Evolutionary conservation across 2,113 vertebrate species (phyloP).

Genomic region (Emberiza fucata): DNA sequence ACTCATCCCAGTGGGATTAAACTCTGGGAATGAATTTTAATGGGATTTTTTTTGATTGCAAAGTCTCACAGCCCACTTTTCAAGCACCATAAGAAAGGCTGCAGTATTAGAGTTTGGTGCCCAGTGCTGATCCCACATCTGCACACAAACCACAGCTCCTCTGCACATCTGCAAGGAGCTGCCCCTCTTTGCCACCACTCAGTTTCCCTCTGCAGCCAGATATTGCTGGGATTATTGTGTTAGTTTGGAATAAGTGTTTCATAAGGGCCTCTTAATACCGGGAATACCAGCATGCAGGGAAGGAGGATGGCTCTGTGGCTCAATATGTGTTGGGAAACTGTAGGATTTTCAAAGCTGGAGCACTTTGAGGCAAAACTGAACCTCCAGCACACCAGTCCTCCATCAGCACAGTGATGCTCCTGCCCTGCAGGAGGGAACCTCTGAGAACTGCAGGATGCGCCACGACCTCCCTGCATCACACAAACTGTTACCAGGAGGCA

Average conservation of each 20-base stretch:
- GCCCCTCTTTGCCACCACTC: background rate
- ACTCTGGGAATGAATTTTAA: slow-evolving; percentile 43
- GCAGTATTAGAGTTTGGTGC: background rate
- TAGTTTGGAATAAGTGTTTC: background rate
- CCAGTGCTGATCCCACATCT: background rate
- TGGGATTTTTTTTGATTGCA: background rate
- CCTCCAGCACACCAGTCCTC: background rate
- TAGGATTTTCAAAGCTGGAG: background rate
- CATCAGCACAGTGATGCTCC: background rate
- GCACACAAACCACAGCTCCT: background rate
- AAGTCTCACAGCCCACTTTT: background rate
- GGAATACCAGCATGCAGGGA: background rate
- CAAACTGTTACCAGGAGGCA: background rate
- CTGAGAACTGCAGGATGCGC: background rate
- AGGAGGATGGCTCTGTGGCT: background rate
- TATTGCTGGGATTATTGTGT: background rate
- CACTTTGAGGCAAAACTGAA: background rate
- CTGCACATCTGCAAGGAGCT: background rate
- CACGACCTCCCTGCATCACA: background rate
- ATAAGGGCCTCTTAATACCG: background rate
- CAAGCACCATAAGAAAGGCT: background rate
- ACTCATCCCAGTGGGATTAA: background rate
- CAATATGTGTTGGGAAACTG: background rate
- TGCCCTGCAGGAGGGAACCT: background rate
- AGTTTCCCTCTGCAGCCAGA: background rate